phyloP scores from a whole-genome alignment of 2,113 vertebrate genomes.

The Quiscalus mexicanus region DNA sequence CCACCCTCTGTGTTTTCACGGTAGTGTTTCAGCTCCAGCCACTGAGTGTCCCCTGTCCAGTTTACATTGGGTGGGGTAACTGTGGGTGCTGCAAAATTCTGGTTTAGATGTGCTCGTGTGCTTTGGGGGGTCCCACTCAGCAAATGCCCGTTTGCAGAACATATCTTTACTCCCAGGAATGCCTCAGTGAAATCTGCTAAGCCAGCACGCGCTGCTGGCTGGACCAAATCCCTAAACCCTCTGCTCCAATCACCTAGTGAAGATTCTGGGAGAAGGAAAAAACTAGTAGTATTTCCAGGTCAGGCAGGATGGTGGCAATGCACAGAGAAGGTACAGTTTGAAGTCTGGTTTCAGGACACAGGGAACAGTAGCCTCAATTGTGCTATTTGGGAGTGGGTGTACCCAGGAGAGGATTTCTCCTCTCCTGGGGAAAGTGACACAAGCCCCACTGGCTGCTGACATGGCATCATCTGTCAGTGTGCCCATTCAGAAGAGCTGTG shows the following conservation, averaged over 20 bases:
- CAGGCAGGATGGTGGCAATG: background rate
- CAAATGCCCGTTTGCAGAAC: background rate
- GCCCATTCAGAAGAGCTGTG: background rate
- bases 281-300: background rate
- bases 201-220: background rate
- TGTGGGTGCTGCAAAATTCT: background rate
- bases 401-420: background rate
- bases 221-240: background rate
- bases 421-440: background rate
- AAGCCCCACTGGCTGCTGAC: background rate
- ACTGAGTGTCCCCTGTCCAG: background rate
- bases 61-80: background rate
- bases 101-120: fast-evolving
- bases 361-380: background rate
- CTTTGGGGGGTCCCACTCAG: background rate
- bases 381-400: background rate
- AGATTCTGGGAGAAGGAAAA: background rate
- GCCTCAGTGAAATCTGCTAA: background rate
- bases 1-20: background rate
- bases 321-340: background rate
- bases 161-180: background rate
- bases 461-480: background rate
- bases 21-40: background rate
- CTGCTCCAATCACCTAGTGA: background rate
- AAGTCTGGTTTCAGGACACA: background rate